A percentile compares a stretch with the other conserved stretches of the same genome.
These are phyloP conservation scores for Gorsachius magnificus DNA, from an alignment of 2,797 vertebrate species.

Conservation along the genomic window DNA sequence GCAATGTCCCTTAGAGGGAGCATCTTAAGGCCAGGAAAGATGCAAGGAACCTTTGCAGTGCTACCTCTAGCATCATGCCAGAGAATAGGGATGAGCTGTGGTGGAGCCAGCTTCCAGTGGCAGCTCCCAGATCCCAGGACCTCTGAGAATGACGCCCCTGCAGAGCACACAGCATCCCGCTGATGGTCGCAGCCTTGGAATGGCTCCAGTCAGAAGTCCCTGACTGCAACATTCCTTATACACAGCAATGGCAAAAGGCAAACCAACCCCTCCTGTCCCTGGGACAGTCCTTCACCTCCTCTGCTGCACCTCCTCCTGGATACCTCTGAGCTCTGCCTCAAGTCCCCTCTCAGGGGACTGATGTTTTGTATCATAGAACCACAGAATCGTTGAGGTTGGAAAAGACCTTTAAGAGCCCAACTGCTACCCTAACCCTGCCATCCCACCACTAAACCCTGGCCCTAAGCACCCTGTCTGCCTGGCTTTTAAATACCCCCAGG, in stretches of 20 bases:
- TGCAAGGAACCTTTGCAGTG: not conserved
- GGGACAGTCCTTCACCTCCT: not conserved
- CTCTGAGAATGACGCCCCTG: not conserved
- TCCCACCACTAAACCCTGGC: no score
- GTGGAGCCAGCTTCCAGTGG: not conserved
- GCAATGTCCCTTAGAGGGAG: not conserved
- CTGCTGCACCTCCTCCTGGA: not conserved
- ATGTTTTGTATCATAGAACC: no score
- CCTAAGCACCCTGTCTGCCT: no score
- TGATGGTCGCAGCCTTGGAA: not conserved
- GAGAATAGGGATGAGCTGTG: not conserved
- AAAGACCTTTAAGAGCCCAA: no score
- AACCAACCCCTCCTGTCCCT: not conserved
- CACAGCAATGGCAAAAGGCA: not conserved
- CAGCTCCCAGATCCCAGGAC: not conserved
- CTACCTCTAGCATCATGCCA: not conserved
- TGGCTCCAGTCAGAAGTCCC: not conserved
- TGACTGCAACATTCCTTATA: not conserved
- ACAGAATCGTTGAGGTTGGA: no score
- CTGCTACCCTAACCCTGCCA: no score
- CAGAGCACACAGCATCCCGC: rapidly evolving
- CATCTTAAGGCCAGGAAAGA: not conserved
- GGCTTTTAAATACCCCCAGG: no score
- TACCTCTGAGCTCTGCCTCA: not conserved
- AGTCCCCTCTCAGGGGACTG: not conserved